These are phyloP conservation scores for Copsychus sechellarum DNA, from an alignment of 2,113 vertebrate genomes.

Conservation along the genomic window DNA sequence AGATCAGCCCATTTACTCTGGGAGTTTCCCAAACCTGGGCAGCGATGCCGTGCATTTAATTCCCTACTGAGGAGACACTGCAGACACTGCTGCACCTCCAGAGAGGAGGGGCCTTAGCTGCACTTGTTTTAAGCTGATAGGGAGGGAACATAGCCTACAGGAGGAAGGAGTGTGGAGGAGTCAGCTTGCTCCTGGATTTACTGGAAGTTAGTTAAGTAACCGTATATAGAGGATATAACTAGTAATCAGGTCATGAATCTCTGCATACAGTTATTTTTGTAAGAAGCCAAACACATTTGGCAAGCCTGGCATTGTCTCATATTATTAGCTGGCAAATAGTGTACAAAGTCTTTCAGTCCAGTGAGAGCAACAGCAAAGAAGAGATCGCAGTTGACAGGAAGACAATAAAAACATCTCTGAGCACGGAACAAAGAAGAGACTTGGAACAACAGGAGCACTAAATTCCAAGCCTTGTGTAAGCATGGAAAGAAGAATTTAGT, in stretches of 20 bases:
- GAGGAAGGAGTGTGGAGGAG: not conserved
- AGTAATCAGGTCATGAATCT: slow-evolving; percentile 12
- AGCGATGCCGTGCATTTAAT: not conserved
- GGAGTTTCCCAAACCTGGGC: not conserved
- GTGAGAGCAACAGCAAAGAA: not conserved
- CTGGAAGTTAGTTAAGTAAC: slow-evolving; percentile 1
- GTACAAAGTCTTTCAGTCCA: not conserved
- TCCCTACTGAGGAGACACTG: not conserved
- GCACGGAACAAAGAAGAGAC: not conserved
- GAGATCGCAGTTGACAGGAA: not conserved
- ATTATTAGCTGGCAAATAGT: slow-evolving; percentile 8
- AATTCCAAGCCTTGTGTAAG: not conserved
- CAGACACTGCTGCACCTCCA: not conserved
- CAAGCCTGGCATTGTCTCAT: not conserved
- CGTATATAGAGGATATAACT: not conserved
- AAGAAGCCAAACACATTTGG: slow-evolving; percentile 1
- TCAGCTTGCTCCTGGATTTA: not conserved
- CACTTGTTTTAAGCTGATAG: not conserved
- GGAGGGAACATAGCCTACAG: not conserved
- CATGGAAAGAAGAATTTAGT: not conserved
- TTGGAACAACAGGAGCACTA: not conserved
- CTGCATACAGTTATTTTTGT: not conserved
- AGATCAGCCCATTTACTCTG: not conserved
- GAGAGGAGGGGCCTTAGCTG: not conserved
- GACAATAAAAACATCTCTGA: slow-evolving; percentile 7